Base-by-base conservation (phyloP, 2,888 invertebrate genomes). In the Leucophora obtusa region DNA sequence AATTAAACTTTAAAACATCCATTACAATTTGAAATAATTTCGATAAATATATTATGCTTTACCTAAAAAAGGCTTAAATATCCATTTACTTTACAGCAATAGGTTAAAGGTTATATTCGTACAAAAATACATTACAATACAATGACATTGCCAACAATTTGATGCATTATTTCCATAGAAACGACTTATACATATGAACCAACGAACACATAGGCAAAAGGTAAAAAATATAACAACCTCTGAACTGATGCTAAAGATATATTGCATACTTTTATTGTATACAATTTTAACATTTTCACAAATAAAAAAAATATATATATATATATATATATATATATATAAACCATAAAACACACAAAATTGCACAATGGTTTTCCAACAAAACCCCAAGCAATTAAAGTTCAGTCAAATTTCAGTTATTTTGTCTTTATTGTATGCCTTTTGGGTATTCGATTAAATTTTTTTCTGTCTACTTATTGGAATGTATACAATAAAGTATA, bases 331-430 rank as follows among this genome's bases (percentile, higher is more conserved):
- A 28, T 1, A 28, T 6, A 50, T 18, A 38, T 38, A 38, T 0
- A 38, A 14, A 38, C 38, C 28, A 7, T 6, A 28, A 14, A 14
- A 50, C 9, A 51, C 21, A 56, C 21, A 56, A n/a, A 47, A 47
- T n/a, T 2, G n/a, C 62, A 74, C 74, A 71, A 63, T 75, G 68
- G 43, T 33, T 62, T 38, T 76, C 58, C 68, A 69, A 54, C 69
- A 74, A 82, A 78, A 82, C 74, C 78, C 82, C 78, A 75, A 82
- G 73, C 82, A 82, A 82, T 82, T 82, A 79, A 82, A 82, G 75
- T 75, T 68, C 82, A 82, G 78, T 78, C 82, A 82, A 78, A 79
- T 82, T 71, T 68, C 78, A 78, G 82, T 82, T 82, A 82, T 78
- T 72, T 82, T 69, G 72, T 72, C 75, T 75, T 75, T 79, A 82